Evolutionary conservation across 35 echinoderm and acorn worm genomes (phyloP), one percentile per base, ranked within the genome.

Genomic region (Apostichopus japonicus): DNA sequence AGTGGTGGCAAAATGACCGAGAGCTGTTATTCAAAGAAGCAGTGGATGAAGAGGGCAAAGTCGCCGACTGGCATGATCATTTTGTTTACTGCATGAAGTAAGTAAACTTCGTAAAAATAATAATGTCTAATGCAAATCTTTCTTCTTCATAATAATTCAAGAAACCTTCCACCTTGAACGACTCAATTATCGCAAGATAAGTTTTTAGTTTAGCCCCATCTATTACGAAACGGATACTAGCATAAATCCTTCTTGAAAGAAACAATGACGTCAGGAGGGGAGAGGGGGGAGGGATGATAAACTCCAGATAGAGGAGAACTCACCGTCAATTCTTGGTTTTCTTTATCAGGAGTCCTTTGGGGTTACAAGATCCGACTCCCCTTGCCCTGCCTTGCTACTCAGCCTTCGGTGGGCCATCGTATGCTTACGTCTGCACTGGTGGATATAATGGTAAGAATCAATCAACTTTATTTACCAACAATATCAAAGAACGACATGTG

Each of bases 1-100:
- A 99, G 79, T 99, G 96, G 87, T 99, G 91, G 86, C 95, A 96
- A 83, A 99, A 99, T 75, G 94, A 94, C 52, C 91, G 93, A 79
- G 92, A 95, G 22, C 87, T 94, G 1, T 88, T 99, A 16, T 71
- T 92, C 71, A 99, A 91, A 71, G 3, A 22, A 23, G 56, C 52
- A 6, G 79, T 55, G 27, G 75, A 75, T 8, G 61, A 6, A 62
- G 70, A 23, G 44, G 88, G 92, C 23, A 24, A 83, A 55, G 61
- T 25, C 9, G 93, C 97, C 3, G 97, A 98, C 77, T 99, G 94
- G 58, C 97, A 99, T 76, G 95, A 96, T 52, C 97, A 99, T 79
- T 79, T 99, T 65, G 21, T 99, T 21, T 93, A 93, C 17, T 99
- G 97, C 86, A 67, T 89, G 86, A 89, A 89, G 86, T 89, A 33